phyloP scores from a whole-genome alignment of 2,888 invertebrate species.

The Agrotis exclamationis region DNA sequence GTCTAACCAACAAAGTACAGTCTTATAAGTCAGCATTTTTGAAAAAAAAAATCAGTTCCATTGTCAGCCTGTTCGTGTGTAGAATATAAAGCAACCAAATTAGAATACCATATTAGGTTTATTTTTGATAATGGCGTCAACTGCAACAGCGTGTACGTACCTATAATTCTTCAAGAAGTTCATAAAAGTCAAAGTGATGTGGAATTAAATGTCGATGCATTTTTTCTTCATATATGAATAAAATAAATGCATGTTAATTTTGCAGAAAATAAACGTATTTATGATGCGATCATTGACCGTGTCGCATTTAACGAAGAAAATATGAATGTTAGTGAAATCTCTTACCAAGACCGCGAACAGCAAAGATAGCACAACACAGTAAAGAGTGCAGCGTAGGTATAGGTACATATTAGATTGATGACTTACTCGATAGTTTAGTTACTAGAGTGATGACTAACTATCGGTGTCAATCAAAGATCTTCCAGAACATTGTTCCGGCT shows the following conservation, averaged over 20 bases:
- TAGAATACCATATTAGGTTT: conserved; percentile 59
- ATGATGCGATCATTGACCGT: conserved; percentile 21
- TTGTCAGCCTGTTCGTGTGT: conserved; percentile 51
- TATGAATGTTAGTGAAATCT: not conserved
- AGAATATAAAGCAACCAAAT: conserved; percentile 57
- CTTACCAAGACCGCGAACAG: not conserved
- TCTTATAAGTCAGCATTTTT: conserved; percentile 39
- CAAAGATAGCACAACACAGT: not conserved
- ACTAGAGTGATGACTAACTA: not conserved
- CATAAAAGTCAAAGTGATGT: conserved; percentile 38
- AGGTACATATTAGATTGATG: no score
- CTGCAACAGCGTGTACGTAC: conserved; percentile 14
- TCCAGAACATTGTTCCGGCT: not conserved
- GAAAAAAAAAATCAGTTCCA: conserved; percentile 44
- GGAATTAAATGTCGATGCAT: conserved; percentile 17
- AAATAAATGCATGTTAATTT: conserved; percentile 16
- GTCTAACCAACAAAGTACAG: conserved; percentile 59
- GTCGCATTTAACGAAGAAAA: conserved; percentile 9
- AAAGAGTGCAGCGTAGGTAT: not conserved
- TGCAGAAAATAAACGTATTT: conserved; percentile 7
- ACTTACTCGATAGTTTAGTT: not conserved
- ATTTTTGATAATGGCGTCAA: conserved; percentile 63
- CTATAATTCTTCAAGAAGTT: conserved; percentile 33
- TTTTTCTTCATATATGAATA: conserved; percentile 13
- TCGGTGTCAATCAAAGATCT: not conserved